Evolutionary conservation across 1,140 invertebrate genomes (phyloP).

Genomic region (Trichonephila clavipes): DNA sequence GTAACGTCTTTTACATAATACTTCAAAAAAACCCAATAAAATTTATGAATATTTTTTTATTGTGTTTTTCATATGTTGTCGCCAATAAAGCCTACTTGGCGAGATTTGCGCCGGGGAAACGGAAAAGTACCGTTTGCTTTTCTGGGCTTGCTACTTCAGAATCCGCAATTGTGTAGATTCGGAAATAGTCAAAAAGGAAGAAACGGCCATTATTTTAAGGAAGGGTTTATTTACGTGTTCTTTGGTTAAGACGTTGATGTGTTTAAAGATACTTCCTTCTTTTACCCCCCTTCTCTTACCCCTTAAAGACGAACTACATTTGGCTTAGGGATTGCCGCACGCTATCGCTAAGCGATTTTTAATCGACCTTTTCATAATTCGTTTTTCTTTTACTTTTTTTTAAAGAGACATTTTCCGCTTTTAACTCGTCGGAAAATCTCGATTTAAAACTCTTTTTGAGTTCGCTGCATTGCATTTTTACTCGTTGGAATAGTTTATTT

Average conservation of each 20-base stretch:
- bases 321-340: background rate
- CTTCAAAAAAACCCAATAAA: no score
- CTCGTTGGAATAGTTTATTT: background rate
- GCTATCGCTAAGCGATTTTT: conserved; percentile 47
- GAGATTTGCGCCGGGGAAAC: no score
- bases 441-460: background rate
- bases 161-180: background rate
- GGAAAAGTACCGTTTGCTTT: no score
- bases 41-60: no score
- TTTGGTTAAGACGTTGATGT: conserved; percentile 17
- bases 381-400: background rate
- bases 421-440: conserved; percentile 14
- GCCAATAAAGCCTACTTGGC: no score
- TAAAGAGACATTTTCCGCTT: background rate
- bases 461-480: background rate
- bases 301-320: background rate
- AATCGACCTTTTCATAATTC: conserved; percentile 40
- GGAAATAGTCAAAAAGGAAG: background rate
- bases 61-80: no score
- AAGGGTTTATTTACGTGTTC: conserved; percentile 18
- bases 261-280: background rate
- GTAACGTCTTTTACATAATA: no score
- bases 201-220: conserved; percentile 16
- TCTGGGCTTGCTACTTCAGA: no score
- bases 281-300: background rate